phyloP scores from a whole-genome alignment of 2,797 vertebrate genomes.

The Notolabrus celidotus region DNA sequence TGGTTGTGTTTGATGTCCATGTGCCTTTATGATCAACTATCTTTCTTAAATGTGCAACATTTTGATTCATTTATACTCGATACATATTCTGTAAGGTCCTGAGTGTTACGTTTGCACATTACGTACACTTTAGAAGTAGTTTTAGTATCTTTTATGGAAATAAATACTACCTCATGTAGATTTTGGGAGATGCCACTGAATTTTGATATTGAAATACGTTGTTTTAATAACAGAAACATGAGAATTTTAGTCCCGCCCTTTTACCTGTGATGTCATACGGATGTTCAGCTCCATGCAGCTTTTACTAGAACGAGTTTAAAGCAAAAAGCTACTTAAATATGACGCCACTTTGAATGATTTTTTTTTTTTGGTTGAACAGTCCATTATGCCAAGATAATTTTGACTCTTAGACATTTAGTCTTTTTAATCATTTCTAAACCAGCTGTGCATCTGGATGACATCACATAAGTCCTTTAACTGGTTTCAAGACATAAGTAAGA shows the following conservation, averaged over 20 bases:
- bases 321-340: neutral
- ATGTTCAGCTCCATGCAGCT: constrained; percentile 43
- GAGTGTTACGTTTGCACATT: constrained; percentile 29
- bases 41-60: constrained; percentile 51
- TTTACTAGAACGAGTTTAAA: neutral
- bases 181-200: constrained; percentile 55
- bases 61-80: constrained; percentile 46
- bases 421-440: neutral
- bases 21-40: constrained; percentile 58
- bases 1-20: constrained; percentile 79
- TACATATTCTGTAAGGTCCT: constrained; percentile 33
- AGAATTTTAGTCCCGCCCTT: constrained; percentile 11
- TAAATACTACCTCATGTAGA: constrained; percentile 26
- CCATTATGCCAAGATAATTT: neutral
- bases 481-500: constrained; percentile 18
- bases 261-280: constrained; percentile 60
- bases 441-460: constrained; percentile 63
- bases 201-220: constrained; percentile 30
- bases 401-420: neutral
- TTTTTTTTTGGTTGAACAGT: neutral
- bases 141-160: constrained; percentile 2
- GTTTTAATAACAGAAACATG: constrained; percentile 6
- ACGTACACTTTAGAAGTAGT: neutral
- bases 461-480: constrained; percentile 41
- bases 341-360: neutral